These are phyloP conservation scores for Rhopalosiphum nymphaeae DNA, from an alignment of 2,888 invertebrate genomes.

Conservation along the genomic window DNA sequence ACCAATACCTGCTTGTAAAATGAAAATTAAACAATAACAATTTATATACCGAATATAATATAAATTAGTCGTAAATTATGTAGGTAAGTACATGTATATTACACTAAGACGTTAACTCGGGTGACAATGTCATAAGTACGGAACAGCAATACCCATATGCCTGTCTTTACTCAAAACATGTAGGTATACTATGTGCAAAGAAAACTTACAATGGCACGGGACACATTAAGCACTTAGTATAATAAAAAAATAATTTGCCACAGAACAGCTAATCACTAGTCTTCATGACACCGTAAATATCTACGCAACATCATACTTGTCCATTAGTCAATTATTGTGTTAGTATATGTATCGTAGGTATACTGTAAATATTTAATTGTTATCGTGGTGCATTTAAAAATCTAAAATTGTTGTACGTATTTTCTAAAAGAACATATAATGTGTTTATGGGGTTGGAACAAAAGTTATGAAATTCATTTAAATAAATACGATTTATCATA, in stretches of 20 bases:
- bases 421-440: not conserved
- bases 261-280: not conserved
- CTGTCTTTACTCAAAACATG: not conserved
- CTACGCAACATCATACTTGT: not conserved
- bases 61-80: too few relatives aligned
- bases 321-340: not conserved
- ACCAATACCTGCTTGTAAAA: not conserved
- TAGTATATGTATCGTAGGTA: not conserved
- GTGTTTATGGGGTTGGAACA: not conserved
- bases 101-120: not conserved
- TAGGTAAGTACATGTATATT: too few relatives aligned
- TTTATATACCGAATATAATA: not conserved
- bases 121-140: not conserved
- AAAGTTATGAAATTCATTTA: not conserved
- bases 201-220: not conserved
- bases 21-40: not conserved
- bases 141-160: not conserved
- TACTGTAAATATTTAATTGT: not conserved
- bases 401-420: not conserved
- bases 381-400: not conserved
- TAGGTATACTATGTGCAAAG: not conserved
- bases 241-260: not conserved
- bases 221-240: not conserved
- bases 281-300: not conserved
- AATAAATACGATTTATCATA: not conserved